Conservation (phyloP, 1,140 invertebrate genomes). For the Drosophila littoralis region DNA sequence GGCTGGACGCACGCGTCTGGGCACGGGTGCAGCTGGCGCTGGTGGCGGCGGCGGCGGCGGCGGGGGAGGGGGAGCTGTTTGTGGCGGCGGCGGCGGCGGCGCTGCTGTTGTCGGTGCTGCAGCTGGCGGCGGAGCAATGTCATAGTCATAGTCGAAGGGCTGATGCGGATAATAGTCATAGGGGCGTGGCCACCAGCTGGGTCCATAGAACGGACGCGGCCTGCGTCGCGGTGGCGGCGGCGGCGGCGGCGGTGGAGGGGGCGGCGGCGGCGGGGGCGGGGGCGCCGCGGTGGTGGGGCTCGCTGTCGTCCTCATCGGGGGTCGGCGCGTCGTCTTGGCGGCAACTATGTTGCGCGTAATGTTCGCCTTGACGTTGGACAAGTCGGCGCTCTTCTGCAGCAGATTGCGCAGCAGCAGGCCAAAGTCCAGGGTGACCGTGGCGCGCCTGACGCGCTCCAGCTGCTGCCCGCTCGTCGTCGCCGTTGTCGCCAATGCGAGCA, state of each 20-base stretch:
- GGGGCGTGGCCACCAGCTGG: slow-evolving; percentile 54
- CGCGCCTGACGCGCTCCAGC: slow-evolving; percentile 27
- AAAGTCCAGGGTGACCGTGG: slow-evolving; percentile 63
- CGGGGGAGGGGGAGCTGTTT: slow-evolving; percentile 1
- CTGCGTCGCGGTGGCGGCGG: neutral
- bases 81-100: slow-evolving; percentile 13
- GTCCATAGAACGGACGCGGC: slow-evolving; percentile 28
- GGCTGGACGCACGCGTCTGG: slow-evolving; percentile 40
- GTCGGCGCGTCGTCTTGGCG: slow-evolving; percentile 30
- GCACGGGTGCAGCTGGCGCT: slow-evolving; percentile 23
- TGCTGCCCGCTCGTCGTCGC: neutral
- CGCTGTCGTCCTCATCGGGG: slow-evolving; percentile 37
- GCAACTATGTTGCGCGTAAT: slow-evolving; percentile 16
- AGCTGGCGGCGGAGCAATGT: slow-evolving; percentile 27
- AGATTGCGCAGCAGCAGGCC: slow-evolving; percentile 61
- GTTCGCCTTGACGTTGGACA: slow-evolving; percentile 61
- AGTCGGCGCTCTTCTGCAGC: slow-evolving; percentile 65
- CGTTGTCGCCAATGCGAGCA: slow-evolving; percentile 21
- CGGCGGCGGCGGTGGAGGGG: slow-evolving; percentile 30
- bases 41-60: neutral
- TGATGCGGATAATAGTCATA: slow-evolving; percentile 42
- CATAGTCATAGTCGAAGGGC: slow-evolving; percentile 49
- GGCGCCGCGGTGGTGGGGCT: slow-evolving; percentile 17
- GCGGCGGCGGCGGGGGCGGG: slow-evolving; percentile 25
- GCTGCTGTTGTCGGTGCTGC: slow-evolving; percentile 14